phyloP scores from a whole-genome alignment of 2,888 invertebrate species.

The Adineta ricciae region DNA sequence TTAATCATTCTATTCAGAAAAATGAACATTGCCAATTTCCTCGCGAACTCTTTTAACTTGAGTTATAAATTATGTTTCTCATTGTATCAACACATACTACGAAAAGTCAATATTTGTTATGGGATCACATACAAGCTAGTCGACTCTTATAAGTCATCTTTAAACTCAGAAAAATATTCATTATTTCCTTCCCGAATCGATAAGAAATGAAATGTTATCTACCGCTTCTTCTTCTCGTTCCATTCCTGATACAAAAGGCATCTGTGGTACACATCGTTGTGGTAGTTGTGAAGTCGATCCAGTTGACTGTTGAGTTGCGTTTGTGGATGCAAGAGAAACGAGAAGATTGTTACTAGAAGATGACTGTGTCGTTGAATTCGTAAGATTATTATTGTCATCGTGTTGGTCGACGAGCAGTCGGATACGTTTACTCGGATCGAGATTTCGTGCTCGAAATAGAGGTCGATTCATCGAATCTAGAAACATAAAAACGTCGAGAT shows the following conservation, averaged over 20 bases:
- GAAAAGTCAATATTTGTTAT: no score
- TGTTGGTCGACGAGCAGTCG: not conserved
- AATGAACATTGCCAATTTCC: no score
- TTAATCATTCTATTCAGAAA: not conserved
- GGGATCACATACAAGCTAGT: no score
- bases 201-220: not conserved
- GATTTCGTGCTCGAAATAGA: constrained; percentile 5
- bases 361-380: not conserved
- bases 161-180: no score
- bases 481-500: not conserved
- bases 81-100: no score
- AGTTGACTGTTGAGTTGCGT: not conserved
- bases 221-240: constrained; percentile 20
- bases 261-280: constrained; percentile 14
- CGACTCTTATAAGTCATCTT: no score
- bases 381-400: constrained; percentile 8
- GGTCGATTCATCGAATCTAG: constrained; percentile 20
- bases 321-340: not conserved
- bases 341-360: not conserved
- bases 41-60: no score
- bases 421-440: constrained; percentile 20
- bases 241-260: constrained; percentile 19
- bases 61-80: no score
- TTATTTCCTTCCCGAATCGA: no score
- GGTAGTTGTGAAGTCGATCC: not conserved